These are phyloP conservation scores for Boloria selene DNA, from an alignment of 2,888 invertebrate genomes.

Conservation along the genomic window DNA sequence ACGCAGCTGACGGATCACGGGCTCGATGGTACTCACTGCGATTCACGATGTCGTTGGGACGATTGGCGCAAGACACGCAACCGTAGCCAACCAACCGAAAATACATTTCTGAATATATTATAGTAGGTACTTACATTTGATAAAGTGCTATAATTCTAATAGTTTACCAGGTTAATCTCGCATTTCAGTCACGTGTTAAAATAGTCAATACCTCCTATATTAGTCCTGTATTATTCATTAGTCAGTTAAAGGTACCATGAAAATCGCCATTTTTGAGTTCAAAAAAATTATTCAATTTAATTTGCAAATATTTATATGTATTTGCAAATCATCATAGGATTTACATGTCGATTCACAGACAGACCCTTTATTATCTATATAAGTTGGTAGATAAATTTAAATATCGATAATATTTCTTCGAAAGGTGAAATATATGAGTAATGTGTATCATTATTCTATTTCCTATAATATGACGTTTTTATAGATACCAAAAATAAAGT, in stretches of 20 bases:
- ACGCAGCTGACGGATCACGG: conserved; percentile 73
- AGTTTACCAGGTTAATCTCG: too few relatives aligned
- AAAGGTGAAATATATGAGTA: conserved; percentile 9
- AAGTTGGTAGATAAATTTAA: neutral
- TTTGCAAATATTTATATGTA: too few relatives aligned
- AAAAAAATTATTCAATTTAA: too few relatives aligned
- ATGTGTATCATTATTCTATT: conserved; percentile 6
- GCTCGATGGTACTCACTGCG: conserved; percentile 78
- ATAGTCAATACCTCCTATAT: too few relatives aligned
- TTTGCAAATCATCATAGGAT: too few relatives aligned
- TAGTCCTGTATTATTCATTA: too few relatives aligned
- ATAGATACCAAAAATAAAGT: neutral
- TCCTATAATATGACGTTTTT: conserved; percentile 22
- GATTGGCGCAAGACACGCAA: conserved; percentile 70
- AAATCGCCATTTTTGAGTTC: too few relatives aligned
- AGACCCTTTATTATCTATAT: neutral
- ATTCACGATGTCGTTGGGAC: conserved; percentile 56
- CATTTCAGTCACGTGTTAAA: too few relatives aligned
- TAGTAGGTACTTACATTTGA: neutral
- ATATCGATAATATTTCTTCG: conserved; percentile 5
- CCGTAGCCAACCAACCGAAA: conserved; percentile 49
- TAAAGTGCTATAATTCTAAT: neutral
- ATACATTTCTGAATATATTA: conserved; percentile 12
- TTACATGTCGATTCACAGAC: too few relatives aligned
- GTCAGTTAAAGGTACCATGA: too few relatives aligned